Conservation (phyloP, 1,140 invertebrate species). For the Belonocnema kinseyi region DNA sequence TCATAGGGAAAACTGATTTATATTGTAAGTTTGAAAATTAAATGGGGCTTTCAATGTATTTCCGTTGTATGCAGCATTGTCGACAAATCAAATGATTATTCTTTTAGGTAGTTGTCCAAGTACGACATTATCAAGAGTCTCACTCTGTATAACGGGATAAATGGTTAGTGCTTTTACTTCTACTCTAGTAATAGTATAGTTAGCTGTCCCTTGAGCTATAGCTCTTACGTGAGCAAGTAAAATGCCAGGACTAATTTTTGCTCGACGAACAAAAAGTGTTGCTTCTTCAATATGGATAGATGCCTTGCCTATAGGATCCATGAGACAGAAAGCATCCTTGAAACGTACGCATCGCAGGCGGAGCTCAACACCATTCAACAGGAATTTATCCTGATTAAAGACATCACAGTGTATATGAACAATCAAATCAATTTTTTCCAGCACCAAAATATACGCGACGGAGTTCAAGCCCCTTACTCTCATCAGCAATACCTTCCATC, state of each 20-base stretch:
- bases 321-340: constrained; percentile 64
- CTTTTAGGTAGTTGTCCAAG: too few species aligned
- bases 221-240: constrained; percentile 39
- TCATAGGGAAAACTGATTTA: too few species aligned
- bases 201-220: neutral
- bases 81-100: too few species aligned
- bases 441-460: too few species aligned
- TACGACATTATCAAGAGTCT: too few species aligned
- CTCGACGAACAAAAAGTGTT: constrained; percentile 60
- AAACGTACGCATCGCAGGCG: constrained; percentile 60
- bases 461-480: too few species aligned
- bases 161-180: constrained; percentile 32
- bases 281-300: constrained; percentile 49
- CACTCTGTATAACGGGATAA: neutral
- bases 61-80: too few species aligned
- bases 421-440: too few species aligned
- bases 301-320: constrained; percentile 36
- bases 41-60: too few species aligned
- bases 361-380: constrained; percentile 68
- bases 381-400: constrained; percentile 69
- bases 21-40: too few species aligned
- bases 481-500: too few species aligned
- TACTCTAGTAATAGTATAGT: neutral
- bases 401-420: constrained; percentile 44
- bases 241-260: constrained; percentile 40